Evolutionary conservation across 1,140 invertebrate species (phyloP), one percentile per base, ranked within the genome.

Genomic region (Hyposmocoma kahamanoa): DNA sequence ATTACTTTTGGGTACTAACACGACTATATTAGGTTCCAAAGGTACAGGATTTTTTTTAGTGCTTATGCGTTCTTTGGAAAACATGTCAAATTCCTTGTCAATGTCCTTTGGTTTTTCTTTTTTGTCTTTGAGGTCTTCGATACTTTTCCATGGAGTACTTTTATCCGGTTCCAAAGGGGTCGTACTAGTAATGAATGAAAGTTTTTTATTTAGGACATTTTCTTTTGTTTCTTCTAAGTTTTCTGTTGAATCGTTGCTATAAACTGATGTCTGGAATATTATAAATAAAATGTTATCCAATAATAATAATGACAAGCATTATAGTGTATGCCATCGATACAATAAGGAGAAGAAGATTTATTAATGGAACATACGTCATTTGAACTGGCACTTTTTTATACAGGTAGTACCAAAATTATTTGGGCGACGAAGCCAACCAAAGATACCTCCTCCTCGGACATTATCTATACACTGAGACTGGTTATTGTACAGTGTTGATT

Each of bases 1-100:
- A n/a, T n/a, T n/a, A n/a, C n/a, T n/a, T n/a, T n/a, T n/a, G n/a
- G n/a, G n/a, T n/a, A n/a, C n/a, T n/a, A n/a, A n/a, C n/a, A 83
- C 43, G 1, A 75, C 48, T 1, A 79, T 59, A 19, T 67, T 70
- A 5, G 72, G 68, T 59, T 78, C 75, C 56, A 79, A 61, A 43
- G 74, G 70, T 18, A 65, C 57, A 22, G 65, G 68, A 56, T 67
- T 47, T 42, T 57, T 42, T 50, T 55, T 52, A 49, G 42, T 20
- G 48, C 24, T 59, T 3, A 67, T 44, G 46, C 84, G 61, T 53
- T 82, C 68, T 72, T 85, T 73, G 11, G 74, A 74, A 22, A 87
- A 84, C 15, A 62, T 66, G 39, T 87, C 85, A 22, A 87, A 87
- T 58, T 86, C 85, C 45, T 82, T 67, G 39, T 87, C 84, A 0